phyloP scores from a whole-genome alignment of 2,113 vertebrate genomes.

The Semicossyphus pulcher region DNA sequence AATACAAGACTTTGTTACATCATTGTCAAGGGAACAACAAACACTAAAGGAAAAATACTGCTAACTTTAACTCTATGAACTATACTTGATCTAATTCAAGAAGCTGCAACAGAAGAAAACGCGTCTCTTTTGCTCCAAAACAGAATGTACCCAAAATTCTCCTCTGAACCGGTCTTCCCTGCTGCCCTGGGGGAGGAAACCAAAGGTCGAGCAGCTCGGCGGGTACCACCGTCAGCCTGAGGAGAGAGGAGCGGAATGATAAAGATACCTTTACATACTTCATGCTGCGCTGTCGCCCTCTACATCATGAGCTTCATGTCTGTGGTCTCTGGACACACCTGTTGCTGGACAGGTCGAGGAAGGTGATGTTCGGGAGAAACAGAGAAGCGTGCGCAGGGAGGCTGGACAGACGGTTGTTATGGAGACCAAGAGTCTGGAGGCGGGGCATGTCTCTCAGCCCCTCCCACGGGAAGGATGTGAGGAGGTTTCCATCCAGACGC shows the following conservation, averaged over 20 bases:
- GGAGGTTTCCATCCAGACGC: slow-evolving; percentile 90
- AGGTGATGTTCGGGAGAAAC: slow-evolving; percentile 89
- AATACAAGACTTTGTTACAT: slow-evolving; percentile 9
- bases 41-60: no score
- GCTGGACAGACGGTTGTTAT: slow-evolving; percentile 90
- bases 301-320: no score
- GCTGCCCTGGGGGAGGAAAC: slow-evolving; percentile 69
- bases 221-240: slow-evolving; percentile 69
- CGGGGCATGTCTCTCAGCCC: slow-evolving; percentile 89
- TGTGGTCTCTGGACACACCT: slow-evolving; percentile 72
- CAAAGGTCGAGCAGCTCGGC: slow-evolving; percentile 75
- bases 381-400: slow-evolving; percentile 85
- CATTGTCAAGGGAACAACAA: no score
- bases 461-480: slow-evolving; percentile 91
- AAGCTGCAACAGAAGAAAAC: no score
- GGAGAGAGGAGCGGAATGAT: not conserved
- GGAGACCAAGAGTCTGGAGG: slow-evolving; percentile 88
- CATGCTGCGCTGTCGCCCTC: no score
- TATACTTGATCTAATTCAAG: no score
- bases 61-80: no score
- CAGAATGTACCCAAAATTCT: slow-evolving; percentile 66
- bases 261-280: not conserved
- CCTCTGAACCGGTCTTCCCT: slow-evolving; percentile 37
- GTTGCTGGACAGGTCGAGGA: slow-evolving; percentile 94
- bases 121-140: not conserved